Percentiles rank a stretch among this genome's conserved stretches.
phyloP scores from a whole-genome alignment of 2,888 invertebrate genomes.

The Temnothorax rugatulus region DNA sequence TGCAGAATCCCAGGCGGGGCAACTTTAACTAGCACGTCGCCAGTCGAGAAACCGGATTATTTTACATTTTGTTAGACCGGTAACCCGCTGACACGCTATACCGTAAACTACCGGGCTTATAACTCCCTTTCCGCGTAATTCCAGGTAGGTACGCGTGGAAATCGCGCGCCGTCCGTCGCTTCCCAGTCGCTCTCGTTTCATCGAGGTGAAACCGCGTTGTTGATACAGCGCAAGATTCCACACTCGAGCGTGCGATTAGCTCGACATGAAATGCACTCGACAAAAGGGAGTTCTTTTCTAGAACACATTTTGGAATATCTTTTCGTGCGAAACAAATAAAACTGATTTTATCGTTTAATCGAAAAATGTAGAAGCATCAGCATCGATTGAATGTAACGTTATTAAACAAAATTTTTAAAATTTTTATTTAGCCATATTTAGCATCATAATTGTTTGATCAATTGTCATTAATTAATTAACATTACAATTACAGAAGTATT shows the following conservation, averaged over 20 bases:
- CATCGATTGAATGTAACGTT: background rate
- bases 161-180: constrained; percentile 23
- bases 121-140: constrained; percentile 63
- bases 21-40: constrained; percentile 14
- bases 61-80: constrained; percentile 12
- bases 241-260: background rate
- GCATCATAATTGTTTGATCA: background rate
- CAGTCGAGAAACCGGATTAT: constrained; percentile 12
- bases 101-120: constrained; percentile 50
- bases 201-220: constrained; percentile 58
- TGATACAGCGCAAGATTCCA: constrained; percentile 25
- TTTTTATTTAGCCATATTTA: background rate
- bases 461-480: background rate
- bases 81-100: constrained; percentile 44
- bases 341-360: background rate
- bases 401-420: background rate
- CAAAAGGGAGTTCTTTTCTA: background rate
- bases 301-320: background rate
- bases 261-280: background rate
- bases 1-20: background rate
- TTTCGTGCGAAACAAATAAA: background rate
- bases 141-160: constrained; percentile 40
- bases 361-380: background rate
- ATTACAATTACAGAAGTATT: background rate
- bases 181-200: constrained; percentile 55